Base-by-base conservation (phyloP, 2,113 vertebrate genomes). In the Upupa epops region DNA sequence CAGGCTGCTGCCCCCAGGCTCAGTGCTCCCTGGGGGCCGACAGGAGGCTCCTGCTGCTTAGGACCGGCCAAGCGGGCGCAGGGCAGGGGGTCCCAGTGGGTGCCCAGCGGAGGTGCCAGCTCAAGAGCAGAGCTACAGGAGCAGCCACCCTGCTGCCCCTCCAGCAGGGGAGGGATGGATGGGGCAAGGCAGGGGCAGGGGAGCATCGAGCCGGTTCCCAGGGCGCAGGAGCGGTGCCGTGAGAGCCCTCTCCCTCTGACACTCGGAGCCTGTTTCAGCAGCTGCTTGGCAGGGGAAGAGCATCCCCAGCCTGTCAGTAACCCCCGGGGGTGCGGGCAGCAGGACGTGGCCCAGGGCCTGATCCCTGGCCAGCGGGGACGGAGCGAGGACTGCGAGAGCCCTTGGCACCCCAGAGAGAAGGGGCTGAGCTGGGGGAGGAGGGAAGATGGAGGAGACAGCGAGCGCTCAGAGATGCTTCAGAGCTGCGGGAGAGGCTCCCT, bases 211-310 rank as follows among this genome's bases (percentile, higher is more conserved):
- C 88, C 74, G 70, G 59, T 65, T 91, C 92, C 86, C 0, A 29
- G 78, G 83, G 90, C 6, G 12, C 87, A 86, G 84, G 83, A 94
- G 79, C 68, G 34, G 86, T 95, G 83, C 79, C 93, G 95, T 94
- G 92, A 88, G 93, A 88, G 92, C 75, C 56, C 73, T 77, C 82
- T 90, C 95, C 65, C 81, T 93, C 9, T 97, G 95, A 93, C 92
- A 96, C 88, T 25, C 92, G 15, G 77, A 95, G 90, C 92, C 93
- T 94, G 91, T 93, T 96, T 93, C 94, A 78, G 68, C 90, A 90
- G 93, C 55, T 87, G 86, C 93, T 96, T 96, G 93, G 87, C 92
- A 95, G 71, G 82, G 90, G 80, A 96, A 96, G 94, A 93, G 93
- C 90, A 95, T 93, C 70, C 75, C 9, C 3, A 56, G 48, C 81